Conservation (phyloP, 37 sponge, comb jelly and placozoan species). For the Chondrilla cf. caribensis region DNA sequence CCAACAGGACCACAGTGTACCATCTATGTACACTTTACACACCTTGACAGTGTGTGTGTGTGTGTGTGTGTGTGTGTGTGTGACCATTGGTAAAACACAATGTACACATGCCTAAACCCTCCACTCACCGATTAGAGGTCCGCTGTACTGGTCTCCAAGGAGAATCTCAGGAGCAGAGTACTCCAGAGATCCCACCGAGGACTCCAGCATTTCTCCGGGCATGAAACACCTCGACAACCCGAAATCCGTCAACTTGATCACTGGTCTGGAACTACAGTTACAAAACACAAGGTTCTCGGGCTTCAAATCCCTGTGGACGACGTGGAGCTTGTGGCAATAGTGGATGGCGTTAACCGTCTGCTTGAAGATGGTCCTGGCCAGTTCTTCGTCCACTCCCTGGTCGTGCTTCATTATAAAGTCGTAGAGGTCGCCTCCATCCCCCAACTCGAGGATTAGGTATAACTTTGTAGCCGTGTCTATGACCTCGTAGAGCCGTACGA, state of each 20-base stretch:
- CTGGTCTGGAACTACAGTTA: neutral
- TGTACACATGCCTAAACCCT: too few relatives aligned
- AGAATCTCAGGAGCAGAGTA: slow-evolving; percentile 98
- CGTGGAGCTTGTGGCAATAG: slow-evolving; percentile 94
- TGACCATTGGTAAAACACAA: too few relatives aligned
- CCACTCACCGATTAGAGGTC: slow-evolving; percentile 87
- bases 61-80: too few relatives aligned
- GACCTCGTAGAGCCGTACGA: slow-evolving; percentile 94
- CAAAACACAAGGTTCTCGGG: slow-evolving; percentile 97
- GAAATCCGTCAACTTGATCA: slow-evolving; percentile 92
- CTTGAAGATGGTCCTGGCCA: slow-evolving; percentile 64
- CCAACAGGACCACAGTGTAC: too few relatives aligned
- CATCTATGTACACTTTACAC: too few relatives aligned
- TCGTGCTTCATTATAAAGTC: slow-evolving; percentile 90
- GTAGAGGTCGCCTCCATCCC: slow-evolving; percentile 92
- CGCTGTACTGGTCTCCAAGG: slow-evolving; percentile 90
- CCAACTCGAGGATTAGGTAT: slow-evolving; percentile 93
- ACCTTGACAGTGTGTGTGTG: too few relatives aligned
- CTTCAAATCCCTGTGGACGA: slow-evolving; percentile 96
- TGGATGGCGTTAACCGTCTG: slow-evolving; percentile 89
- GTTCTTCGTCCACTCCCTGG: slow-evolving; percentile 71
- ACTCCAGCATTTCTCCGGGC: slow-evolving; percentile 92
- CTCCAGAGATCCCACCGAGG: slow-evolving; percentile 90
- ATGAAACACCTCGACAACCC: slow-evolving; percentile 87
- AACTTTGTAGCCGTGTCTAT: slow-evolving; percentile 94